Conservation (phyloP, 2,797 vertebrate genomes). For the Xenops minutus region DNA sequence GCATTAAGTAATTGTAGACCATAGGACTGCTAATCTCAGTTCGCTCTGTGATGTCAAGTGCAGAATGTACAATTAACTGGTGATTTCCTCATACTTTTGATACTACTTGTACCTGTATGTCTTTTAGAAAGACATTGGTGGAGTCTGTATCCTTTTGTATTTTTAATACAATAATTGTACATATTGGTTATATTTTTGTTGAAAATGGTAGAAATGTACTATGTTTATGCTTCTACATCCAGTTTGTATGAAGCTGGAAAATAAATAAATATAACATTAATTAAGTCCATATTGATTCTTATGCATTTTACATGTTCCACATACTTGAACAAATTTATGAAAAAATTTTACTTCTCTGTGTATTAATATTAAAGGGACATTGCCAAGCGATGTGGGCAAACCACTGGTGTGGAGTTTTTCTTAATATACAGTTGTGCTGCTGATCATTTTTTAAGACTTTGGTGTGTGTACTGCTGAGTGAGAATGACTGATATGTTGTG, state of each 20-base stretch:
- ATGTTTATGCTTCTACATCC: slow-evolving; percentile 99
- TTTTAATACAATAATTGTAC: slow-evolving; percentile 99
- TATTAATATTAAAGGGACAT: slow-evolving; percentile 65
- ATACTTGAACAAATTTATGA: slow-evolving; percentile 65
- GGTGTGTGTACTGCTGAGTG: neutral
- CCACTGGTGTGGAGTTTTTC: slow-evolving; percentile 53
- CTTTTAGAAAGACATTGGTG: slow-evolving; percentile 99
- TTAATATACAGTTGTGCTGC: neutral
- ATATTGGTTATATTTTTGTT: slow-evolving; percentile 99
- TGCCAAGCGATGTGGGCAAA: slow-evolving; percentile 54
- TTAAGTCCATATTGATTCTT: slow-evolving; percentile 70
- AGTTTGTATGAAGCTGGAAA: slow-evolving; percentile 98
- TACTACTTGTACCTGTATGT: slow-evolving; percentile 99
- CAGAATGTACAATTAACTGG: slow-evolving; percentile 99
- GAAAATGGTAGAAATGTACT: slow-evolving; percentile 99
- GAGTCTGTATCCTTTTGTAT: slow-evolving; percentile 99
- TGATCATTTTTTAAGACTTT: neutral
- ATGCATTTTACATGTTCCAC: slow-evolving; percentile 59
- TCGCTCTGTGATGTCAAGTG: slow-evolving; percentile 97
- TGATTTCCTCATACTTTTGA: slow-evolving; percentile 95
- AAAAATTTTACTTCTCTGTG: slow-evolving; percentile 54
- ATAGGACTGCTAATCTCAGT: slow-evolving; percentile 95
- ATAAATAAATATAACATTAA: slow-evolving; percentile 94
- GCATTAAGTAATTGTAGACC: slow-evolving; percentile 96
- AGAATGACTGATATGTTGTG: neutral